Evolutionary conservation across 1,140 invertebrate species (phyloP).

Genomic region (Oppia nitens): DNA sequence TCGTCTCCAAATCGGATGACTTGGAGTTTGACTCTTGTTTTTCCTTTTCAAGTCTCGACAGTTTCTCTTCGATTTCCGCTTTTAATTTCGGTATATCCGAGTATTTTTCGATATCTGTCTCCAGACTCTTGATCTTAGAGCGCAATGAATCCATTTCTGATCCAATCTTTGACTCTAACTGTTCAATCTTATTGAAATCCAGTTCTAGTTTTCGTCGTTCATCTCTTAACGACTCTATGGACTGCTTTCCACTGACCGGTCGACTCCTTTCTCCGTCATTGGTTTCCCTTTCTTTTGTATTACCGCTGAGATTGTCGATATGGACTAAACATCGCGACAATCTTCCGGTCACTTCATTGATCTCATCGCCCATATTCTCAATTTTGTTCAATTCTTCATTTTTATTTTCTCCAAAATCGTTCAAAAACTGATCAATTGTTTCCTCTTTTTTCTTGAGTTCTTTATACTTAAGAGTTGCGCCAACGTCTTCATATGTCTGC

Average conservation of each 20-base stretch:
- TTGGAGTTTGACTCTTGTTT: not conserved
- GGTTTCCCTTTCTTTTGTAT: not conserved
- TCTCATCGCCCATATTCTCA: slow-evolving; percentile 1
- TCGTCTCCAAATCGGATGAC: not conserved
- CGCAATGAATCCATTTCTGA: slow-evolving; percentile 8
- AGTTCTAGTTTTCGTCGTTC: slow-evolving; percentile 16
- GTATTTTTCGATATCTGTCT: slow-evolving; percentile 10
- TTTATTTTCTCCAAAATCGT: not conserved
- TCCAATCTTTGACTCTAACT: slow-evolving; percentile 10
- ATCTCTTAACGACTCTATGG: not conserved
- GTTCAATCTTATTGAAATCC: slow-evolving; percentile 15
- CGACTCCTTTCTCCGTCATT: not conserved
- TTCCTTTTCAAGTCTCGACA: not conserved
- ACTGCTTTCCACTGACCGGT: not conserved
- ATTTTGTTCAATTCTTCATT: slow-evolving; percentile 2
- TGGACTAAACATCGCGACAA: slow-evolving; percentile 4
- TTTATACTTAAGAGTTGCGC: slow-evolving; percentile 7
- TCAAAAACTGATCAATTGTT: slow-evolving; percentile 10
- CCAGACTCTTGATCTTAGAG: slow-evolving; percentile 6
- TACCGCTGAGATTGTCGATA: slow-evolving; percentile 5
- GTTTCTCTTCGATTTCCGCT: slow-evolving; percentile 4
- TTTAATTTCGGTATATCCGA: slow-evolving; percentile 11
- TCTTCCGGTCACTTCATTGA: slow-evolving; percentile 6
- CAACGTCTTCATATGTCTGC: slow-evolving; percentile 8
- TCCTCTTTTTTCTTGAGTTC: slow-evolving; percentile 14